Base-by-base conservation (phyloP, 2,797 vertebrate genomes). In the Sebastes elongatus region DNA sequence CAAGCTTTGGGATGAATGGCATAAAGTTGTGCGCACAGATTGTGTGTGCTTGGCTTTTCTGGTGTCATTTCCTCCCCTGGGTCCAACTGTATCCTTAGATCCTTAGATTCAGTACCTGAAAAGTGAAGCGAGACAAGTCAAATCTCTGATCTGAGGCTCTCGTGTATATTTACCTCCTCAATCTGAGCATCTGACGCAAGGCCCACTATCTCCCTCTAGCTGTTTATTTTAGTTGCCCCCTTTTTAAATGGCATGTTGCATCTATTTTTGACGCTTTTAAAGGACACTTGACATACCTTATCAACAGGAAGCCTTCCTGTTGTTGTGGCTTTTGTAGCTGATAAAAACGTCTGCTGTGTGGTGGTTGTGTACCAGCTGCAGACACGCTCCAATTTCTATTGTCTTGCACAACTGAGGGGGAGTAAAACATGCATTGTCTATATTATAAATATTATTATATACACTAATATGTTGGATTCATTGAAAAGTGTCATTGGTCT, bases 211-310 rank as follows among this genome's bases (percentile, higher is more conserved):
- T 86, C 86, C 84, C 62, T 83, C 79, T 82, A 72, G 81, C 82
- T 86, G 77, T 80, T 86, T 83, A 87, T 89, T 76, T 84, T n/a
- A 65, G 46, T 33, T 57, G 14, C 6, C 35, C 42, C 23, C 35
- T 38, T 38, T 60, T 73, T 62, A 69, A 78, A 71, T 5, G 35
- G 38, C 42, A 56, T 6, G 53, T 60, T 83, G 69, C 23, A 27
- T 88, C 82, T 89, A 89, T 93, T 93, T 90, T 56, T 67, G 71
- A 82, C 25, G 72, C 77, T 63, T 88, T 86, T 65, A 86, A 81
- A 78, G 70, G 71, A 62, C 76, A 35, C 84, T 88, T 80, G 33
- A 76, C 65, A 74, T 38, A 74, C 62, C 83, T 82, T 80, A 81
- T 86, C 74, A 86, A 46, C 74, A 71, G 63, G 80, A 86, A 88